phyloP scores from a whole-genome alignment of 2,797 vertebrate species.

The Acipenser transmontanus region DNA sequence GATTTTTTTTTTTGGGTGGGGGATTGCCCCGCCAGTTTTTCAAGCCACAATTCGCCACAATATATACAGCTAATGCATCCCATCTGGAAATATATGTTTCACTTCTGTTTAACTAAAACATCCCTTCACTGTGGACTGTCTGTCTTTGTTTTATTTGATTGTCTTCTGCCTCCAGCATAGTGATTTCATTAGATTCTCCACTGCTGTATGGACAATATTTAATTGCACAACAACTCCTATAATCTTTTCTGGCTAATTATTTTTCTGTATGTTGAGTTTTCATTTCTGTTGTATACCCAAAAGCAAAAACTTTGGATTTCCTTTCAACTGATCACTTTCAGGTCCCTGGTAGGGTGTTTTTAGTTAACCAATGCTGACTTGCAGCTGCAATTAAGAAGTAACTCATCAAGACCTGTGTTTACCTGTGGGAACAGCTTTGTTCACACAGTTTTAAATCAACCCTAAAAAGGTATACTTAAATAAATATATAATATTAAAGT shows the following conservation, averaged over 20 bases:
- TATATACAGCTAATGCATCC: background rate
- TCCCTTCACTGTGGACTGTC: too few relatives aligned
- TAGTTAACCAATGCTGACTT: background rate
- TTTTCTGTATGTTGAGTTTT: background rate
- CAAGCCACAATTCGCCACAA: too few relatives aligned
- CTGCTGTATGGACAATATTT: slow-evolving; percentile 29
- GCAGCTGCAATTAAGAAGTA: background rate
- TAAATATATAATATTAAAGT: too few relatives aligned
- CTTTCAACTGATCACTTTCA: too few relatives aligned
- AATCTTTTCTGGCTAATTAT: slow-evolving; percentile 14
- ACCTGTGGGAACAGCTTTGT: too few relatives aligned
- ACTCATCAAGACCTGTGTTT: too few relatives aligned
- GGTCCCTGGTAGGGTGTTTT: too few relatives aligned
- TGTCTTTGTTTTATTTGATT: slow-evolving; percentile 40
- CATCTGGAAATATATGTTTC: too few relatives aligned
- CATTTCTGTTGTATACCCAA: background rate
- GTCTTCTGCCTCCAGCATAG: slow-evolving; percentile 36
- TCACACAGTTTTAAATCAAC: background rate
- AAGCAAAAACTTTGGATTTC: too few relatives aligned
- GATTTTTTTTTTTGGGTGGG: too few relatives aligned
- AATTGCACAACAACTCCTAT: slow-evolving; percentile 10
- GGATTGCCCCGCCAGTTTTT: too few relatives aligned
- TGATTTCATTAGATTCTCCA: slow-evolving; percentile 41
- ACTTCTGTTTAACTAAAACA: slow-evolving; percentile 26
- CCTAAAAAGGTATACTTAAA: too few relatives aligned